Base-by-base conservation (phyloP, 2,888 invertebrate genomes). In the Rhaphigaster nebulosa region DNA sequence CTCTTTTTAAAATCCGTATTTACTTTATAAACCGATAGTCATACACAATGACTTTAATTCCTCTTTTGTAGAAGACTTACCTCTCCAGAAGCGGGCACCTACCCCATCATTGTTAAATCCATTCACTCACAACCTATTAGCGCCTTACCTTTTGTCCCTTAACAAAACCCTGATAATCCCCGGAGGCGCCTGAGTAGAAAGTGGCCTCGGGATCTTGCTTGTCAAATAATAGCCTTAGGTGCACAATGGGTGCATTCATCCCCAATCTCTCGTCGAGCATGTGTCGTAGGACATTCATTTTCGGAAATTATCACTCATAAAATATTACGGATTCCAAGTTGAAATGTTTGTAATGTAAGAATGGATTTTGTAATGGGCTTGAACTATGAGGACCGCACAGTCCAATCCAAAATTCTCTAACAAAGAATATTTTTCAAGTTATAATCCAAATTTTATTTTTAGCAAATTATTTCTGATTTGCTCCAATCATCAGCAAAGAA, bases 151-250 rank as follows among this genome's bases (percentile, higher is more conserved):
- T n/a, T 76, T 76, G 70, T 76, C 20, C 70, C 20, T 20, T 38
- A 76, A 76, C 70, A 76, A 76, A 76, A 76, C 70, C 70, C 38
- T 65, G 29, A 65, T 76, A 76, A 76, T 76, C 70, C 38, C 15
- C 34, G 4, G 34, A 76, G 70, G 70, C 70, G 70, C 70, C 70
- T 38, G 70, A 76, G 38, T 76, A 76, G 70, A 76, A 76, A 76
- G 70, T 8, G 70, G 70, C 70, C 38, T 76, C 70, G 70, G 23
- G 70, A 76, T 20, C 70, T 76, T 8, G 12, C 70, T 76, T 70
- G 18, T 76, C 70, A 34, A 38, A 23, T 76, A 76, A 76, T 76
- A 76, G 70, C 3, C 70, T 76, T 76, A 23, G 38, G 20, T 76
- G 34, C 38, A 76, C 70, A 76, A 76, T 76, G 38, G 34, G 0